Conservation (phyloP, 2,113 vertebrate genomes). For the Toxostoma redivivum region DNA sequence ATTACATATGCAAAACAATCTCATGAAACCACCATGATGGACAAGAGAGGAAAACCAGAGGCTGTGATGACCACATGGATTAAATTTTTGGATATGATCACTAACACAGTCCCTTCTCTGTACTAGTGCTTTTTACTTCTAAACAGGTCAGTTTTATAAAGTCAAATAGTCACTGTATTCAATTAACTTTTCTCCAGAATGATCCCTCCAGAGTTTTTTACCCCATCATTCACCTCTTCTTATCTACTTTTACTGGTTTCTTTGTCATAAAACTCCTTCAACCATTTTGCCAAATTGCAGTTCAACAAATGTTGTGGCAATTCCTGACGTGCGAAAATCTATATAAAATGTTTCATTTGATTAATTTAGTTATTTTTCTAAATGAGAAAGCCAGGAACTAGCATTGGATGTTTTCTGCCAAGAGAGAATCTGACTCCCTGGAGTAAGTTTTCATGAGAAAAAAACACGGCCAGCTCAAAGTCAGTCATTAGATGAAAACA, state of each 20-base stretch:
- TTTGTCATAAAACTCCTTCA: neutral
- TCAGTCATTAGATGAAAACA: neutral
- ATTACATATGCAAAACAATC: neutral
- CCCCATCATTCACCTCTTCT: neutral
- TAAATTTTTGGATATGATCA: neutral
- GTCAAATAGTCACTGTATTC: neutral
- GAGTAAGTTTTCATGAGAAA: neutral
- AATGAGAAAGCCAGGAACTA: neutral
- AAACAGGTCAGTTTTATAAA: neutral
- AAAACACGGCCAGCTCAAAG: neutral
- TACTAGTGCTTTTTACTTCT: neutral
- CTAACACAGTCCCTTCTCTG: neutral
- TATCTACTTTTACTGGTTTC: neutral
- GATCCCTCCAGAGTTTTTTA: neutral
- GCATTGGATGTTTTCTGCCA: neutral
- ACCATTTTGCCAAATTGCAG: neutral
- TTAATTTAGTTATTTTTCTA: neutral
- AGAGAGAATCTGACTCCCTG: neutral
- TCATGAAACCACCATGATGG: neutral
- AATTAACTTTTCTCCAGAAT: neutral
- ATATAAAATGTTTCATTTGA: neutral
- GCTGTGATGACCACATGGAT: neutral
- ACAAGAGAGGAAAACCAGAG: neutral
- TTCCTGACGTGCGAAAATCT: neutral
- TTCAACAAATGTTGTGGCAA: neutral